Evolutionary conservation across 1,140 invertebrate species (phyloP).

Genomic region (Ostrea edulis): DNA sequence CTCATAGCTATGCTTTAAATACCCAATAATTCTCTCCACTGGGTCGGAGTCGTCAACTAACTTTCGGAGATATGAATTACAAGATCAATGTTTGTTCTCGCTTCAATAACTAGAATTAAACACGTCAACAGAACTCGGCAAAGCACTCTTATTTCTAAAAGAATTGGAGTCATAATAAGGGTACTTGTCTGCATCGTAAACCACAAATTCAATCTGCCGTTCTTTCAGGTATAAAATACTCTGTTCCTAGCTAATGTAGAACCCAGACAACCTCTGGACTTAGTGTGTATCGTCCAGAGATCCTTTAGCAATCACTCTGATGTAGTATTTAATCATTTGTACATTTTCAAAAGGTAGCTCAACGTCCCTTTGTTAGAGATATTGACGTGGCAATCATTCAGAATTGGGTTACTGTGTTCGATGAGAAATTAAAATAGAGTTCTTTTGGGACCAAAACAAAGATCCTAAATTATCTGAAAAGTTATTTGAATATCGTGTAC

Average conservation of each 20-base stretch:
- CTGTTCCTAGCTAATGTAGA: neutral
- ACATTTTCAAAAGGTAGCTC: neutral
- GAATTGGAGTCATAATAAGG: neutral
- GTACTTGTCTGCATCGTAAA: neutral
- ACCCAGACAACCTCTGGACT: neutral
- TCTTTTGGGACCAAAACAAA: too few species aligned
- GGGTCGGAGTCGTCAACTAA: neutral
- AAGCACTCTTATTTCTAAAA: neutral
- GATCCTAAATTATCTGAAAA: too few species aligned
- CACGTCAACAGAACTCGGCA: neutral
- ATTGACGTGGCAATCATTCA: slow-evolving; percentile 20
- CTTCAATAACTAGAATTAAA: slow-evolving; percentile 13
- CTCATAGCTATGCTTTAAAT: slow-evolving; percentile 31
- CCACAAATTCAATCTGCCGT: neutral
- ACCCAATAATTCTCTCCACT: slow-evolving; percentile 2
- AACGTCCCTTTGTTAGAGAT: neutral
- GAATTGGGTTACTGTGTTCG: neutral
- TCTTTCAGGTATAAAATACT: too few species aligned
- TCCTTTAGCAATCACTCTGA: slow-evolving; percentile 7
- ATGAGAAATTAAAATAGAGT: neutral
- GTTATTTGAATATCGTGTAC: too few species aligned
- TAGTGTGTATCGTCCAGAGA: neutral
- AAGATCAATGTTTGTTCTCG: slow-evolving; percentile 23
- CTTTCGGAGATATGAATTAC: slow-evolving; percentile 22
- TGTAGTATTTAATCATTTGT: slow-evolving; percentile 33